phyloP scores from a whole-genome alignment of 2,888 invertebrate species.

The Chymomyza fuscimana region DNA sequence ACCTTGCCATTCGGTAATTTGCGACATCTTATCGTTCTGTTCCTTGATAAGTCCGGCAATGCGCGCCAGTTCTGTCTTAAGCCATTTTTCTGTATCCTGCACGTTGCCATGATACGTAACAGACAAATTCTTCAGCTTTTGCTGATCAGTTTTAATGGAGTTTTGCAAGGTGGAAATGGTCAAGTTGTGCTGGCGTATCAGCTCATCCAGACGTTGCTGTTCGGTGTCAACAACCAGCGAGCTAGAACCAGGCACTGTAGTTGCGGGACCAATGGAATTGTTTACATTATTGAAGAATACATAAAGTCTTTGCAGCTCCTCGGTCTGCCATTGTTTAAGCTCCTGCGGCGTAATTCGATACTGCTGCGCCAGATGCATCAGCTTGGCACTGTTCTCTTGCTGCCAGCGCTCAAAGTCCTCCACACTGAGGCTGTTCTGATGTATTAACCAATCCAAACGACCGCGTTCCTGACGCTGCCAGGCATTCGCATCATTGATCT shows the following conservation, averaged over 20 bases:
- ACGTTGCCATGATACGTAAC: constrained; percentile 75
- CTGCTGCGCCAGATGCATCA: constrained; percentile 59
- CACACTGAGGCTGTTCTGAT: constrained; percentile 73
- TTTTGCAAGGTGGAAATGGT: constrained; percentile 74
- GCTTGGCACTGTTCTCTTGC: constrained; percentile 63
- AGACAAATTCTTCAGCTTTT: constrained; percentile 70
- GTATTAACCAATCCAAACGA: constrained; percentile 77
- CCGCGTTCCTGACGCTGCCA: constrained; percentile 76
- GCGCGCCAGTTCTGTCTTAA: constrained; percentile 74
- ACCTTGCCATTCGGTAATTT: constrained; percentile 76
- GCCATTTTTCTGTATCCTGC: constrained; percentile 75
- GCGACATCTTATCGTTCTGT: constrained; percentile 74
- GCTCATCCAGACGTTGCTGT: constrained; percentile 68
- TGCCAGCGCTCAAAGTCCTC: constrained; percentile 78
- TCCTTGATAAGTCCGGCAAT: constrained; percentile 71
- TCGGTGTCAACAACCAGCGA: constrained; percentile 63
- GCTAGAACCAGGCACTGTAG: constrained; percentile 35
- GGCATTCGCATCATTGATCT: constrained; percentile 56
- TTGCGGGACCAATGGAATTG: constrained; percentile 58
- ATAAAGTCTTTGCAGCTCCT: constrained; percentile 74
- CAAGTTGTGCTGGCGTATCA: constrained; percentile 75
- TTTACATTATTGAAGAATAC: constrained; percentile 70
- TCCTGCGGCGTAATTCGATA: constrained; percentile 69
- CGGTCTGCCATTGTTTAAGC: constrained; percentile 73
- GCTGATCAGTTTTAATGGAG: constrained; percentile 74